Conservation (phyloP, 1,140 invertebrate genomes). For the Cotesia chilonis region DNA sequence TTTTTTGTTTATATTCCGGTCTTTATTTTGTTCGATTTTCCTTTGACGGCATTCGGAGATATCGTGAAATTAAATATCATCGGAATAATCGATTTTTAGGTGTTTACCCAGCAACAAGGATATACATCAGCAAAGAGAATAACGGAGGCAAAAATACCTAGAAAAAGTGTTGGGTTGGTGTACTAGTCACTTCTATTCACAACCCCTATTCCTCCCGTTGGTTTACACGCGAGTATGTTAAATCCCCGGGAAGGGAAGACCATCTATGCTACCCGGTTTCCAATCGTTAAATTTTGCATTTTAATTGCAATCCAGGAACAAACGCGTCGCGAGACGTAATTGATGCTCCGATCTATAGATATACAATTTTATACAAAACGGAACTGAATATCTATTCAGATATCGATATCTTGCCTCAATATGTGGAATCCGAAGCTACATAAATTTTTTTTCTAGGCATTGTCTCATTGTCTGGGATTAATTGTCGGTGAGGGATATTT, state of each 20-base stretch:
- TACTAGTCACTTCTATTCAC: slow-evolving; percentile 10
- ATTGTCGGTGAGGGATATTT: slow-evolving; percentile 39
- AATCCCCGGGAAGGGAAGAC: slow-evolving; percentile 19
- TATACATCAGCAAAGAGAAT: slow-evolving; percentile 12
- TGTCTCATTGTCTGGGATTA: slow-evolving; percentile 40
- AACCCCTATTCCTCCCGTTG: neutral
- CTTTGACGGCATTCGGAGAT: slow-evolving; percentile 14
- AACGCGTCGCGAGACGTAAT: slow-evolving; percentile 41
- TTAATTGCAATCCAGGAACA: slow-evolving; percentile 47
- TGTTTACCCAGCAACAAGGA: slow-evolving; percentile 14
- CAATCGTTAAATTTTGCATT: slow-evolving; percentile 48
- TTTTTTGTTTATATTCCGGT: slow-evolving; percentile 20
- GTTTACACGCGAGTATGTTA: slow-evolving; percentile 30
- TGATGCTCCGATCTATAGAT: slow-evolving; percentile 36
- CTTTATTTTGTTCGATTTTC: slow-evolving; percentile 1
- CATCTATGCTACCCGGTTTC: slow-evolving; percentile 25
- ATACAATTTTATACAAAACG: too few species aligned
- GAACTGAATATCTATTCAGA: too few species aligned
- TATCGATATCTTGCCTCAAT: too few species aligned
- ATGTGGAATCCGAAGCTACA: too few species aligned
- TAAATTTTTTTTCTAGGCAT: too few species aligned
- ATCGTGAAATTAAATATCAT: slow-evolving; percentile 31
- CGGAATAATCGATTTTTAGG: slow-evolving; percentile 29
- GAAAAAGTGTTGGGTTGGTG: too few species aligned
- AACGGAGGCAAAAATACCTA: neutral